Percentiles rank a stretch among this genome's conserved stretches.
Evolutionary conservation across 2,113 vertebrate genomes (phyloP).

Genomic region (Thryonomys swinderianus): DNA sequence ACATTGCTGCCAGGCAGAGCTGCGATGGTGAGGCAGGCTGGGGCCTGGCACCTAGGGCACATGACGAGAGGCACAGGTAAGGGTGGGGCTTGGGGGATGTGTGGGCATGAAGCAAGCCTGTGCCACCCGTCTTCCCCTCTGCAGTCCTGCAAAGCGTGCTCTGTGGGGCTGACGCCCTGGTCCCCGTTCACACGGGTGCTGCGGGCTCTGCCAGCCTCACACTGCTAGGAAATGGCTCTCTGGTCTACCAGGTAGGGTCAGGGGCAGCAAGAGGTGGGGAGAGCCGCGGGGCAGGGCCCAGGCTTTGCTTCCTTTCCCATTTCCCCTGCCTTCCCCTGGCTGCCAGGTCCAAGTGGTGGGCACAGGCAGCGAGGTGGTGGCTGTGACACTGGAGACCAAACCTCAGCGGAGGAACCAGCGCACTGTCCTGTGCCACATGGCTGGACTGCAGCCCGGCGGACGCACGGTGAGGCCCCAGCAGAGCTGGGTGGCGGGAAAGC

Average conservation of each 20-base stretch:
- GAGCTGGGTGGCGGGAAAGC: not conserved
- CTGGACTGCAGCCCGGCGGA: slow-evolving; percentile 82
- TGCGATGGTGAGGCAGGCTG: slow-evolving; percentile 92
- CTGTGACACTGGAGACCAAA: slow-evolving; percentile 95
- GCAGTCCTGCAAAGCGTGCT: slow-evolving; percentile 96
- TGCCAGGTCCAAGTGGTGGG: slow-evolving; percentile 94
- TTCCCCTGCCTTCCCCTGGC: not conserved
- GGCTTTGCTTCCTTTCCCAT: not conserved
- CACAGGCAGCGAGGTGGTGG: slow-evolving; percentile 89
- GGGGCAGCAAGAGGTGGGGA: not conserved
- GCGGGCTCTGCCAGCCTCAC: slow-evolving; percentile 93
- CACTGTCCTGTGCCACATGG: slow-evolving; percentile 92
- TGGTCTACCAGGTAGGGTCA: slow-evolving; percentile 93
- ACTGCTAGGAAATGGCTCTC: slow-evolving; percentile 94
- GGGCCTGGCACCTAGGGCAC: not conserved
- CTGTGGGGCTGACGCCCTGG: slow-evolving; percentile 93
- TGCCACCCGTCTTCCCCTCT: not conserved
- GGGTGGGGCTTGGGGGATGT: not conserved
- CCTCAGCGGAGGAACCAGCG: slow-evolving; percentile 93
- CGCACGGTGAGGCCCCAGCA: slow-evolving; percentile 80
- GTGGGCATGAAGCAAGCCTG: not conserved
- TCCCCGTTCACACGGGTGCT: slow-evolving; percentile 92
- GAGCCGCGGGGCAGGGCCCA: not conserved
- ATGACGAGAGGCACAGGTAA: not conserved
- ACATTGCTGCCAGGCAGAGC: slow-evolving; percentile 92